Evolutionary conservation across 2,888 invertebrate species (phyloP), one percentile per base, ranked within the genome.

Genomic region (Crocallis elinguaria): DNA sequence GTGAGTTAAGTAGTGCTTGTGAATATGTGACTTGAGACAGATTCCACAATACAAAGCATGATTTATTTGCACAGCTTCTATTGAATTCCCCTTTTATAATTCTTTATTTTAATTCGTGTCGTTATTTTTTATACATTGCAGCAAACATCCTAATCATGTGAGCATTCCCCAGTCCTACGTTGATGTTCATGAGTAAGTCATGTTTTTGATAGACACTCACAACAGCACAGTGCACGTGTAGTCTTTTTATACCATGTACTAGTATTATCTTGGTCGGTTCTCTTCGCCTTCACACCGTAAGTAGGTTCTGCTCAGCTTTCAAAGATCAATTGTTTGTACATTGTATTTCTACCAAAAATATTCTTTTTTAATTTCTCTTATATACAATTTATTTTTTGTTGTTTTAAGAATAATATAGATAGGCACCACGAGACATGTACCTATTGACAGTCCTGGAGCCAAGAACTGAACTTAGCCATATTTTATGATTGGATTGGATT

Each of bases 171-270:
- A 75, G 53, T 69, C 72, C 64, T 73, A 73, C 67, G 72, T 83
- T 68, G 77, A 83, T 69, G 69, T 79, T 62, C 73, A 80, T 67
- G 74, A 79, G 83, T 82, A 69, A 82, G 82, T 74, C 49, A 49
- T 16, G 30, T 49, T 37, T 29, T 43, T 36, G 42, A 13, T 9
- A 35, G 32, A 41, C 12, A 45, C 25, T 30, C 33, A 41, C 25
- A 33, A 25, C 38, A 36, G 44, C 49, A 55, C 39, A 35, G 8
- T 32, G 7, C 32, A 29, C 23, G 14, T 33, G n/a, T n/a, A n/a
- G n/a, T n/a, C n/a, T 33, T n/a, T 3, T 33, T 16, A n/a, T 17
- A 16, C 16, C 3, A 16, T 14, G 16, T 1, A 16, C 16, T 14
- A 9, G 19, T 19, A 19, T 19, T 19, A 5, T 3, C 2, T 4